phyloP scores from a whole-genome alignment of 2,797 vertebrate species.

The Leptatherina wallacei region DNA sequence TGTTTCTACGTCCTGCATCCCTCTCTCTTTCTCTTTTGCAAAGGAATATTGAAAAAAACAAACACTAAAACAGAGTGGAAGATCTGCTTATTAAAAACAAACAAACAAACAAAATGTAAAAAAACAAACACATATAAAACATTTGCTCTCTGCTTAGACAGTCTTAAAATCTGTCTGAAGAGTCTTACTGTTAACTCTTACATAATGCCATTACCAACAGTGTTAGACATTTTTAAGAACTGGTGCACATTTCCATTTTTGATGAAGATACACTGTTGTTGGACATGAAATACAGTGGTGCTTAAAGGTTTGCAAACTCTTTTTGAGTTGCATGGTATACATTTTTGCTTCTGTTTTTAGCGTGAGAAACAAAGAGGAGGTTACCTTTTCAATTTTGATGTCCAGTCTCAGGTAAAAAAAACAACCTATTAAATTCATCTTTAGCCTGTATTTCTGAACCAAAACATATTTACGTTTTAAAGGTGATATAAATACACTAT shows the following conservation, averaged over 20 bases:
- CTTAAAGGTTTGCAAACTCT: neutral
- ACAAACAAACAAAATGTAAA: neutral
- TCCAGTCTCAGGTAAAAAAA: neutral
- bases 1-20: conserved; percentile 45
- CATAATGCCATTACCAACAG: conserved; percentile 25
- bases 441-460: neutral
- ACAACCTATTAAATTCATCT: neutral
- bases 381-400: neutral
- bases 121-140: conserved; percentile 8
- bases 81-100: conserved; percentile 10
- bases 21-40: conserved; percentile 26
- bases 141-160: conserved; percentile 22
- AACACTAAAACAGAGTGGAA: conserved; percentile 29
- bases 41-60: conserved; percentile 28
- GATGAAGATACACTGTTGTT: conserved; percentile 1
- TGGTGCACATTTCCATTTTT: conserved; percentile 29
- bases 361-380: neutral
- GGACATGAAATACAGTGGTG: neutral
- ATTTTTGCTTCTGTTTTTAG: neutral
- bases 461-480: neutral
- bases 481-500: neutral
- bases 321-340: neutral
- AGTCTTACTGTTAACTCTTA: conserved; percentile 20
- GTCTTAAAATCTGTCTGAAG: conserved; percentile 13
- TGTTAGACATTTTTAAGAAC: conserved; percentile 32